Evolutionary conservation across 2,113 vertebrate genomes (phyloP).

Genomic region (Camelus bactrianus): DNA sequence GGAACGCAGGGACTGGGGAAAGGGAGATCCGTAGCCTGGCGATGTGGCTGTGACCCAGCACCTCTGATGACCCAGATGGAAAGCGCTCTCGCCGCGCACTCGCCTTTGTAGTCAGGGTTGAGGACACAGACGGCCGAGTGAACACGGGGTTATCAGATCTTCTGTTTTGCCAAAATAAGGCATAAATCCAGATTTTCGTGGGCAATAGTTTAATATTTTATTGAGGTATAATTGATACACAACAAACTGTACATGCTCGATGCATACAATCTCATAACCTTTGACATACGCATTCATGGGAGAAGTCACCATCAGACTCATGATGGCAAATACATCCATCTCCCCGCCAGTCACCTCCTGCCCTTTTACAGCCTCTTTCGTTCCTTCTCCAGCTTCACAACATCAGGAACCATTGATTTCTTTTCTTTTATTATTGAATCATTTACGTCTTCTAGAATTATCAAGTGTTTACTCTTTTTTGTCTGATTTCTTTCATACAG

Average conservation of each 20-base stretch:
- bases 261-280: neutral
- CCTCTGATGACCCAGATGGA: neutral
- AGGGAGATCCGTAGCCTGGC: rapidly evolving
- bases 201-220: neutral
- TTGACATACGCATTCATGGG: neutral
- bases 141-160: neutral
- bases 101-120: neutral
- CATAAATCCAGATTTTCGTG: neutral
- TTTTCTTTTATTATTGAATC: neutral
- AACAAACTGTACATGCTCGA: neutral
- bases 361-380: too few species aligned
- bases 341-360: rapidly evolving
- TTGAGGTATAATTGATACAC: neutral
- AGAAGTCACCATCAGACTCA: neutral
- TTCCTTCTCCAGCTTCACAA: rapidly evolving
- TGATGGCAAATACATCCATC: neutral
- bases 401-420: neutral
- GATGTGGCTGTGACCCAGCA: neutral
- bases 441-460: neutral
- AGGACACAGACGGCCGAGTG: neutral
- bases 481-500: neutral
- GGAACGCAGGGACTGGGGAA: neutral
- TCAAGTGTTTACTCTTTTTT: neutral
- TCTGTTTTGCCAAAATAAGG: neutral
- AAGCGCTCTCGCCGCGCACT: neutral